Conservation (phyloP, 2,113 vertebrate genomes). For the Butorides virescens region DNA sequence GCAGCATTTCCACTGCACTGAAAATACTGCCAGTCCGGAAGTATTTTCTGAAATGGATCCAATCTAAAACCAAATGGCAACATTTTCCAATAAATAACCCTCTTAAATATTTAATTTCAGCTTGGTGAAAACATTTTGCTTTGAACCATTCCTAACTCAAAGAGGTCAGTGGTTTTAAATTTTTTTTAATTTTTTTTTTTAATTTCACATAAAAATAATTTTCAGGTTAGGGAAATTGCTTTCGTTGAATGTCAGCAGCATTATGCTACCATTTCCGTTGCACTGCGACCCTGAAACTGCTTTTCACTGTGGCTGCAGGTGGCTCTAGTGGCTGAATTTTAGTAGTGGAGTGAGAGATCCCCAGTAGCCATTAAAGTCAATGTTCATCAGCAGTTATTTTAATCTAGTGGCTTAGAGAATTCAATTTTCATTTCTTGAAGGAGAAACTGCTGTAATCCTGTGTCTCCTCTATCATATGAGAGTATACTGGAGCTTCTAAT, state of each 20-base stretch:
- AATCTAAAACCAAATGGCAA: neutral
- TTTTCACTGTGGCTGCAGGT: neutral
- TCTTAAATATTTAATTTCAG: neutral
- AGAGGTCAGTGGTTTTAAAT: neutral
- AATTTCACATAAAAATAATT: neutral
- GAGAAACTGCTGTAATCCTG: slow-evolving; percentile 15
- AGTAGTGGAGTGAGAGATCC: neutral
- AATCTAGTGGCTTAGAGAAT: slow-evolving; percentile 23
- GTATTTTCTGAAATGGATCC: neutral
- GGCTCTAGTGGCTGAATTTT: neutral
- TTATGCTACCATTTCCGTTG: neutral
- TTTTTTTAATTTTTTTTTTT: neutral
- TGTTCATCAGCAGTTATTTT: slow-evolving; percentile 32
- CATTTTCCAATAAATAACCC: neutral
- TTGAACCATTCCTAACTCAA: neutral
- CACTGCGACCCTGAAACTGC: neutral
- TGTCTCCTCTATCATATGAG: neutral
- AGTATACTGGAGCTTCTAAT: neutral
- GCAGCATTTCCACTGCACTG: neutral
- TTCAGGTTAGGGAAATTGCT: neutral
- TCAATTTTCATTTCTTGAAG: slow-evolving; percentile 54
- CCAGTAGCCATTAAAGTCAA: slow-evolving; percentile 12
- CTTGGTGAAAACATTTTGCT: neutral
- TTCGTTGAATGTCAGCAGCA: neutral
- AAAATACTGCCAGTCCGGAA: neutral